These are phyloP conservation scores for Liopterus haemorrhoidalis DNA, from an alignment of 2,888 invertebrate genomes.

Conservation along the genomic window DNA sequence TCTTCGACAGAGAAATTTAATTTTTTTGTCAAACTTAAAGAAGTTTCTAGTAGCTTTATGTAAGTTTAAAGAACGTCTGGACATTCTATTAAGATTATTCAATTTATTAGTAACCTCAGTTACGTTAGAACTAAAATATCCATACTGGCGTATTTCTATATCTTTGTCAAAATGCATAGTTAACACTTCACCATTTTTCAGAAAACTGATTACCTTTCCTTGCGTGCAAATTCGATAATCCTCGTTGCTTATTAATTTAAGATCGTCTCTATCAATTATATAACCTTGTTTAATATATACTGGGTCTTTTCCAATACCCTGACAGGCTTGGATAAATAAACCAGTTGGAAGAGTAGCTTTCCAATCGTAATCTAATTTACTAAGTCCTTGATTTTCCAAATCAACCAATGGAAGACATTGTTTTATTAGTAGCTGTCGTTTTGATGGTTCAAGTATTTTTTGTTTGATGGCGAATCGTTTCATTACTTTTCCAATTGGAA, in stretches of 20 bases:
- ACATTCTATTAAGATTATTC: no score
- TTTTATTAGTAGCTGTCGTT: no score
- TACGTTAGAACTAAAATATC: slow-evolving; percentile 17
- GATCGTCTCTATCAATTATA: slow-evolving; percentile 21
- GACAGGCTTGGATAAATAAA: slow-evolving; percentile 19
- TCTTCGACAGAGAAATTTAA: slow-evolving; percentile 17
- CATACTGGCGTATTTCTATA: slow-evolving; percentile 14
- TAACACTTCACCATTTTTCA: slow-evolving; percentile 22
- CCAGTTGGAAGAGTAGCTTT: slow-evolving; percentile 25
- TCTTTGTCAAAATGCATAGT: slow-evolving; percentile 17
- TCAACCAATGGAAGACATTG: slow-evolving; percentile 22
- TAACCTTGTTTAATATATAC: slow-evolving; percentile 26
- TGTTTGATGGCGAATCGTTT: slow-evolving; percentile 23
- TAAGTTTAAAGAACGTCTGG: no score
- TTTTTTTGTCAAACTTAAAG: slow-evolving; percentile 19
- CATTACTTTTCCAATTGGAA: slow-evolving; percentile 20
- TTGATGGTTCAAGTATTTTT: slow-evolving; percentile 10
- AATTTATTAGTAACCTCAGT: no score
- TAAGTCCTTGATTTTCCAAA: neutral
- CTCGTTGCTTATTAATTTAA: slow-evolving; percentile 20
- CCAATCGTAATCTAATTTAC: slow-evolving; percentile 17
- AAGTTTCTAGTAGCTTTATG: slow-evolving; percentile 16
- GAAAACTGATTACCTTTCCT: slow-evolving; percentile 25
- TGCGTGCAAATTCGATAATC: slow-evolving; percentile 24
- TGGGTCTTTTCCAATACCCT: slow-evolving; percentile 3